Base-by-base conservation (phyloP, 23 tunicate species). In the Ascidia mentula region DNA sequence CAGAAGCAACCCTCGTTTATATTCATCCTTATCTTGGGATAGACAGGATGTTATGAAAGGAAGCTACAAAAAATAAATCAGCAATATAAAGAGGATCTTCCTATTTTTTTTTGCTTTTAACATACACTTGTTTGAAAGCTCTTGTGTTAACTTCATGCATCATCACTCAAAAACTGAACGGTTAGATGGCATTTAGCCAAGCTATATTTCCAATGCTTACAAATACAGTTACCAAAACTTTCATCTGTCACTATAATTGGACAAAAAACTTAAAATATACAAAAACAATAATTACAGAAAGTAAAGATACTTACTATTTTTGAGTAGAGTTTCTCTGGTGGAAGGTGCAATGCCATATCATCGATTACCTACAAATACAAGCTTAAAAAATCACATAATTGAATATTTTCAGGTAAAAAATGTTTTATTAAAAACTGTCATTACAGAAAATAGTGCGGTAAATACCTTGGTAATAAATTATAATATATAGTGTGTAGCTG, bases 331-430 rank as follows among this genome's bases (percentile, higher is more conserved):
- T 87, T 78, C 36, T 79, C 98, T 24, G 98, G 98, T 4, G 98
- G 92, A 46, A 92, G 82, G 79, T 92, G 98, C 46, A 92, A 75
- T 28, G 98, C 98, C 86, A 92, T 46, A 72, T 92, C 98, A 83
- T 92, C 98, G 0, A 92, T 84, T 7, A 92, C 87, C 98, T 92
- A 79, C 40, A 46, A 39, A 31, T 36, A 2, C 22, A 32, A 20
- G 8, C 32, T 33, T 73, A 32, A 34, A 17, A 18, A 18, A 7
- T 20, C 42, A 35, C 13, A 13, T 8, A 73, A 34, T 42, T 42
- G 12, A 42, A 42, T 15, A 42, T 42, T 15, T 42, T 42, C 12
- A 42, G 15, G 53, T 42, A 15, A 9, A 42, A 12, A 42, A 42
- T 42, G n/a, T n/a, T n/a, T n/a, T n/a, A n/a, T n/a, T n/a, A n/a